Evolutionary conservation across 2,797 vertebrate species (phyloP).

Genomic region (Anisognathus igniventris): DNA sequence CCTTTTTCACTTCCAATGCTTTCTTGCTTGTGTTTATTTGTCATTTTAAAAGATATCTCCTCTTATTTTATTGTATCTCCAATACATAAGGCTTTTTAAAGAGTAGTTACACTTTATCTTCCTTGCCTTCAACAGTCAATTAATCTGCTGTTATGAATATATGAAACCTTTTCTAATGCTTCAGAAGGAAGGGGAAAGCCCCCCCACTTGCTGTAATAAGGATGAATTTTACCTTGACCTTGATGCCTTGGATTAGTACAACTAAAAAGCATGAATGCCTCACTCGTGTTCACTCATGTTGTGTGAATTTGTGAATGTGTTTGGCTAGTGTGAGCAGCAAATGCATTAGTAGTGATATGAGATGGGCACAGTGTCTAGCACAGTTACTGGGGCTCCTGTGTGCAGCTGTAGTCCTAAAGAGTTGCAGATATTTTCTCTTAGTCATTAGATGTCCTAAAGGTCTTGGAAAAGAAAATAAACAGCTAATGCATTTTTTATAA

Average conservation of each 20-base stretch:
- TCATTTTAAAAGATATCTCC: not conserved
- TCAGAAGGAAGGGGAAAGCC: not conserved
- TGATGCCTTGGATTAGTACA: not conserved
- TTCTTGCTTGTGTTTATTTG: not conserved
- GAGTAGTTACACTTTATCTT: not conserved
- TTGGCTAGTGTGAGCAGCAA: not conserved
- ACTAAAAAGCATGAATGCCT: not conserved
- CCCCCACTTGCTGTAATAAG: not conserved
- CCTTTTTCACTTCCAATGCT: not conserved
- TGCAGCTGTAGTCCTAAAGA: not conserved
- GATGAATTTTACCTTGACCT: not conserved
- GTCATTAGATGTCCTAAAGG: not conserved
- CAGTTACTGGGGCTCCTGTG: not conserved
- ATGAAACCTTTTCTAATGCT: not conserved
- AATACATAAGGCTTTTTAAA: not conserved
- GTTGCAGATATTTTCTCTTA: not conserved
- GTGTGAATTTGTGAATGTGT: not conserved
- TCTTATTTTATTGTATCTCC: not conserved
- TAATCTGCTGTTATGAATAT: not conserved
- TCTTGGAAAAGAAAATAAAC: not conserved
- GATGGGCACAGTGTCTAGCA: not conserved
- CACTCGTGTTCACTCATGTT: not conserved
- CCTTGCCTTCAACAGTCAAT: not conserved
- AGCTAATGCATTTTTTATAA: not conserved
- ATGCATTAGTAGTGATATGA: not conserved